Percentiles rank a stretch among this genome's conserved stretches.
phyloP scores from a whole-genome alignment of 2,888 invertebrate species.

The Caenorhabditis doughertyi region DNA sequence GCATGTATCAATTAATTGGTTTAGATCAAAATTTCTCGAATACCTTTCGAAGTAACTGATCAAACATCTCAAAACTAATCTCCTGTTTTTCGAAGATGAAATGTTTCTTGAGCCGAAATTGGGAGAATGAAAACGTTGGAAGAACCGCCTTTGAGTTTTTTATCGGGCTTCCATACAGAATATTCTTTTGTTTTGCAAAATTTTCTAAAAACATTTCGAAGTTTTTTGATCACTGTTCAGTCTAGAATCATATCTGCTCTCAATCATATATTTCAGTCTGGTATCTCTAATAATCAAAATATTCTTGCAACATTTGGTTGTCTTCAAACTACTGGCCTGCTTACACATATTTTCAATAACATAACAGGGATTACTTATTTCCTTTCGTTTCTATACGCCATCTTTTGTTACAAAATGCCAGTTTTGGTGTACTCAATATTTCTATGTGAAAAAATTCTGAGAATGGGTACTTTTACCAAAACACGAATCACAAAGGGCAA shows the following conservation, averaged over 20 bases:
- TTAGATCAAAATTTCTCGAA: no score
- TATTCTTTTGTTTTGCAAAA: conserved; percentile 6
- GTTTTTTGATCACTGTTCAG: neutral
- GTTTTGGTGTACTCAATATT: neutral
- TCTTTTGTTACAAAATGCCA: no score
- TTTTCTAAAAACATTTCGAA: neutral
- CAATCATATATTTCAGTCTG: no score
- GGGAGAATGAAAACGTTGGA: neutral
- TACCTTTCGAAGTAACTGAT: conserved; percentile 3
- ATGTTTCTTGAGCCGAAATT: neutral
- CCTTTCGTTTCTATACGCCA: no score
- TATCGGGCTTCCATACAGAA: conserved; percentile 12
- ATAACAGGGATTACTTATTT: no score
- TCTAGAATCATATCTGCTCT: neutral
- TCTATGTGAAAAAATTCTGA: neutral
- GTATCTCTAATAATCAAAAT: no score
- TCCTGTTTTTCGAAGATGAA: conserved; percentile 4
- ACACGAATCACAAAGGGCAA: conserved; percentile 35
- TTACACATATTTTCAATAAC: no score
- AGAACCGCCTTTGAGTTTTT: neutral
- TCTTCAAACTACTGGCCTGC: no score
- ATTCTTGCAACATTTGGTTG: no score
- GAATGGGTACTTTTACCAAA: conserved; percentile 13
- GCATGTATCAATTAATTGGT: no score
- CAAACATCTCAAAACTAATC: conserved; percentile 17